Evolutionary conservation across 2,888 invertebrate species (phyloP).

Genomic region (Nomada fucata): DNA sequence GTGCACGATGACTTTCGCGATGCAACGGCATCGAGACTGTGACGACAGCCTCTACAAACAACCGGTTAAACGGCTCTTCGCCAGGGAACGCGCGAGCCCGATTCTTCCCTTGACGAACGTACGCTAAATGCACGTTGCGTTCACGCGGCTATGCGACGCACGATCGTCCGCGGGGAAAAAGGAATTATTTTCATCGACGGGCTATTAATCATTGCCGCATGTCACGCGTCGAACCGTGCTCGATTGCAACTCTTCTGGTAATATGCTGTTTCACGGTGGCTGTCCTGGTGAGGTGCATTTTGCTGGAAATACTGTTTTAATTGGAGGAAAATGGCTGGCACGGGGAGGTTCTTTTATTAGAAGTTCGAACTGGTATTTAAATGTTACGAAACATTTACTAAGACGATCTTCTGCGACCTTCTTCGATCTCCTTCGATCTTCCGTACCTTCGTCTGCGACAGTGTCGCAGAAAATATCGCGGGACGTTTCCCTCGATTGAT

Average conservation of each 20-base stretch:
- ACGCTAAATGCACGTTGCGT: neutral
- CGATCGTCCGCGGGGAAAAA: neutral
- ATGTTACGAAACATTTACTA: too few species aligned
- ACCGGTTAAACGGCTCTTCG: slow-evolving; percentile 22
- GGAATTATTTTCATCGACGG: too few species aligned
- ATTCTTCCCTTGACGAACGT: slow-evolving; percentile 6
- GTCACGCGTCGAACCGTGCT: neutral
- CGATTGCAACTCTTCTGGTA: neutral
- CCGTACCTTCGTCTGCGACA: too few species aligned
- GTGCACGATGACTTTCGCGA: slow-evolving; percentile 47
- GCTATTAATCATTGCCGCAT: slow-evolving; percentile 1
- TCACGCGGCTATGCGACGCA: neutral
- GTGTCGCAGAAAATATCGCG: too few species aligned
- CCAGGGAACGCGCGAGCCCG: neutral
- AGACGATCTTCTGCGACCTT: too few species aligned
- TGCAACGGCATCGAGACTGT: slow-evolving; percentile 17
- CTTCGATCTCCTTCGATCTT: too few species aligned
- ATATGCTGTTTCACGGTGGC: neutral
- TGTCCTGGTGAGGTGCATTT: too few species aligned
- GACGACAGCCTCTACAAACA: slow-evolving; percentile 41
- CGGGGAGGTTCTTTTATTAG: too few species aligned
- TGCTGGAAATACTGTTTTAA: too few species aligned
- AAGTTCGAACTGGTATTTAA: too few species aligned
- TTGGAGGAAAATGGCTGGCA: too few species aligned
- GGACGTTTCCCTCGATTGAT: too few species aligned